Evolutionary conservation across 2,888 invertebrate genomes (phyloP).

Genomic region (Synergus japonicus): DNA sequence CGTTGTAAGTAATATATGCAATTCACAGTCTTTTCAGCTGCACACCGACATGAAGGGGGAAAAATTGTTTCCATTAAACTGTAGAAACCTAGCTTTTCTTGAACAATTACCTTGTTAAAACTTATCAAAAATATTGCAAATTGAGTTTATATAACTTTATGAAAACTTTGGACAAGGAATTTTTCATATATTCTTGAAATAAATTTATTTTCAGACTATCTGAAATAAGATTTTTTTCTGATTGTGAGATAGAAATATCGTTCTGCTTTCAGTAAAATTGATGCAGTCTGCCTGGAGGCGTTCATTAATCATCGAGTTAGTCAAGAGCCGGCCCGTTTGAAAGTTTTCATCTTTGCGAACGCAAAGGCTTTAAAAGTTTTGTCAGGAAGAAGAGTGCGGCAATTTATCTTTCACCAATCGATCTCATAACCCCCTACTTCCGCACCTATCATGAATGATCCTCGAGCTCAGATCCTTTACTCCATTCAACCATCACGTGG

Average conservation of each 20-base stretch:
- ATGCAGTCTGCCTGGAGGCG: slow-evolving; percentile 22
- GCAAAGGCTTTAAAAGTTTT: slow-evolving; percentile 23
- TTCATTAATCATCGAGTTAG: slow-evolving; percentile 35
- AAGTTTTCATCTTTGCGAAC: slow-evolving; percentile 20
- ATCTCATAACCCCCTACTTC: slow-evolving; percentile 25
- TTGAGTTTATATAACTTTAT: no score
- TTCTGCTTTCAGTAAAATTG: slow-evolving; percentile 39
- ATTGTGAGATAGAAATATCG: slow-evolving; percentile 14
- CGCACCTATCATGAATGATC: slow-evolving; percentile 15
- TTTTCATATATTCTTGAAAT: not conserved
- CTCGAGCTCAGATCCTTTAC: not conserved
- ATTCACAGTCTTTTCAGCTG: not conserved
- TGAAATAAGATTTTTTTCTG: not conserved
- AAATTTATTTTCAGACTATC: not conserved
- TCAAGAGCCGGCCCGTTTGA: slow-evolving; percentile 30
- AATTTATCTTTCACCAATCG: slow-evolving; percentile 31
- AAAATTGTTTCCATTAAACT: no score
- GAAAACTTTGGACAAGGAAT: not conserved
- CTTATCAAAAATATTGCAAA: no score
- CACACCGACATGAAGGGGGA: no score
- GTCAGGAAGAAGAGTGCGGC: slow-evolving; percentile 21
- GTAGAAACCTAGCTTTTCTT: no score
- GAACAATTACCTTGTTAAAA: no score
- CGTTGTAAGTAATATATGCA: slow-evolving; percentile 58
- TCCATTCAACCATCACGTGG: not conserved